Evolutionary conservation across 2,797 vertebrate genomes (phyloP).

Genomic region (Amblyraja radiata): DNA sequence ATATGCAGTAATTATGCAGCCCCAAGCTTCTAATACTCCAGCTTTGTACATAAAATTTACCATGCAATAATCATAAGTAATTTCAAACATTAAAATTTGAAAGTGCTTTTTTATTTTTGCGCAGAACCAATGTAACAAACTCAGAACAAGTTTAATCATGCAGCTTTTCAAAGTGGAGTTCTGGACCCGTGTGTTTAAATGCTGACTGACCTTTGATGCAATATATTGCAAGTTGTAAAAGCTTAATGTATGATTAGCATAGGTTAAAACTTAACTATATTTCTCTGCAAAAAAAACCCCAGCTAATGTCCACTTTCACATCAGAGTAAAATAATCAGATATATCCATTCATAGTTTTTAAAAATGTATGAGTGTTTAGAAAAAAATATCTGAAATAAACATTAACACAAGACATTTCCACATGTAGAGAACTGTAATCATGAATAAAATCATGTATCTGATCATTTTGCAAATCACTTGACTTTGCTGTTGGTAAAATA

Average conservation of each 20-base stretch:
- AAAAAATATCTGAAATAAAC: background rate
- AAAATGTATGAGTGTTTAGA: background rate
- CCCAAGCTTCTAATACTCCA: background rate
- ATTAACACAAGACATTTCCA: background rate
- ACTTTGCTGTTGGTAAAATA: background rate
- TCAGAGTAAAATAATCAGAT: background rate
- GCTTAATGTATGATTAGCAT: background rate
- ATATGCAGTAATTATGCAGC: background rate
- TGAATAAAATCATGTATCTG: background rate
- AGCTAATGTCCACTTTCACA: background rate
- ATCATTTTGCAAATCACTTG: background rate
- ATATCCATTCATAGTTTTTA: background rate
- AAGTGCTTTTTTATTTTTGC: background rate
- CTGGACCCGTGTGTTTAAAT: background rate
- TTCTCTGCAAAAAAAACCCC: background rate
- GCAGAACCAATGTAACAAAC: background rate
- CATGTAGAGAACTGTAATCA: background rate
- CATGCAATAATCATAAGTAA: background rate
- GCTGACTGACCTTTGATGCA: too few species aligned
- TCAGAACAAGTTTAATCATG: background rate
- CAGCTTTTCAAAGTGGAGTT: background rate
- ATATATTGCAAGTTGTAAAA: background rate
- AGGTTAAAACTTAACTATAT: background rate
- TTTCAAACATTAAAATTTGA: background rate
- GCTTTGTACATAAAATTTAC: background rate